phyloP scores from a whole-genome alignment of 2,888 invertebrate species.

The Lasioglossum marginatum region DNA sequence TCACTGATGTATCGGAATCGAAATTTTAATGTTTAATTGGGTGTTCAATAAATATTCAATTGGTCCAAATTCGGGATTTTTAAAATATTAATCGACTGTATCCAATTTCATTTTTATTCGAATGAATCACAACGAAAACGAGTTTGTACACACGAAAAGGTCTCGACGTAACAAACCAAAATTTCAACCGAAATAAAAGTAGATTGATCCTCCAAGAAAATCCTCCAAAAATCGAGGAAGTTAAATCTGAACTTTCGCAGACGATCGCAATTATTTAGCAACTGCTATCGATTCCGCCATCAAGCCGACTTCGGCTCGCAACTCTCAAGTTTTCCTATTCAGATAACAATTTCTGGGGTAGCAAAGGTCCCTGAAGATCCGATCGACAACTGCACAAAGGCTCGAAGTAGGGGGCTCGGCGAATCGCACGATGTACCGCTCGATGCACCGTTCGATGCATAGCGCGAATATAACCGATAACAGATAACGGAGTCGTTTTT shows the following conservation, averaged over 20 bases:
- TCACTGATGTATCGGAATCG: neutral
- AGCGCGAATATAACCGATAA: constrained; percentile 39
- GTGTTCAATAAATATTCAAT: neutral
- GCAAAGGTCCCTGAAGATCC: neutral
- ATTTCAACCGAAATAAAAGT: neutral
- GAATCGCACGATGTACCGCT: no score
- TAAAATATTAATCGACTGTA: no score
- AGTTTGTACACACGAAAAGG: no score
- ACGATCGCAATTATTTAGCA: neutral
- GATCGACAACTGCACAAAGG: neutral
- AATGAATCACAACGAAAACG: no score
- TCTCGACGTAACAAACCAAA: no score
- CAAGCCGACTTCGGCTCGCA: neutral
- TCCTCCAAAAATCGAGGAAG: neutral
- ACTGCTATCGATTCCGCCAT: neutral
- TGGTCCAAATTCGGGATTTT: no score
- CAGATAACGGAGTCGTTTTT: constrained; percentile 49
- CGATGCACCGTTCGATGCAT: neutral
- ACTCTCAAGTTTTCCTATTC: neutral
- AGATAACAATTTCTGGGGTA: neutral
- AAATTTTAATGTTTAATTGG: neutral
- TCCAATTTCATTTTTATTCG: no score
- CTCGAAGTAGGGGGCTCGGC: neutral
- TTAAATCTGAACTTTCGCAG: neutral
- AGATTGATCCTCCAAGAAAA: neutral